phyloP scores from a whole-genome alignment of 92 coral and sea anemone genomes.

The Actinostola sp. region DNA sequence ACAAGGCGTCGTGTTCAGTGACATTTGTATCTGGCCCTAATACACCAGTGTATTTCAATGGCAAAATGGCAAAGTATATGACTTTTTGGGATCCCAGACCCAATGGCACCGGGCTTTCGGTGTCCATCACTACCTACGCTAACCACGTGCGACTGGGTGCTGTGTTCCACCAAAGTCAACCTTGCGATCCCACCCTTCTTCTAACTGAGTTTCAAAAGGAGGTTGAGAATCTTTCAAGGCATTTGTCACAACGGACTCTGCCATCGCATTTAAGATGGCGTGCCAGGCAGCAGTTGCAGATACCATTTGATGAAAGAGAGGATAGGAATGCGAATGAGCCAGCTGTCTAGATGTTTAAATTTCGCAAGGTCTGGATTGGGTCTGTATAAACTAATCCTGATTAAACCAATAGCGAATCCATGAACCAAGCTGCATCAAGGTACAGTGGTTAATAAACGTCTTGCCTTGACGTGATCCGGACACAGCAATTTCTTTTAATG shows the following conservation, averaged over 20 bases:
- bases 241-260: constrained; percentile 69
- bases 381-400: too few species aligned
- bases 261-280: constrained; percentile 89
- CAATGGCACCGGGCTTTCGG: constrained; percentile 60
- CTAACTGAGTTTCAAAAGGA: constrained; percentile 77
- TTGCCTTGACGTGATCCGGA: too few species aligned
- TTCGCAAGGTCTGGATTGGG: too few species aligned
- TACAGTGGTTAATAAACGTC: too few species aligned
- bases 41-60: constrained; percentile 73
- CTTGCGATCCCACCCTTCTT: constrained; percentile 61
- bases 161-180: constrained; percentile 50
- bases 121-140: constrained; percentile 71
- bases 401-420: too few species aligned
- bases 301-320: constrained; percentile 16
- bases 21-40: constrained; percentile 76
- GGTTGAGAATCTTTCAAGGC: constrained; percentile 59
- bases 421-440: too few species aligned
- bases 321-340: constrained; percentile 24
- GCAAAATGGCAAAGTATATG: constrained; percentile 85
- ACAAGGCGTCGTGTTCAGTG: constrained; percentile 76
- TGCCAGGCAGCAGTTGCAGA: constrained; percentile 38
- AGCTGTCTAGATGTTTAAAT: background rate
- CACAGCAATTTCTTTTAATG: too few species aligned
- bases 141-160: constrained; percentile 72
- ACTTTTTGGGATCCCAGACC: constrained; percentile 72